Percentiles rank a stretch among this genome's conserved stretches.
These are phyloP conservation scores for Rhaphigaster nebulosa DNA, from an alignment of 2,888 invertebrate species.

Conservation along the genomic window DNA sequence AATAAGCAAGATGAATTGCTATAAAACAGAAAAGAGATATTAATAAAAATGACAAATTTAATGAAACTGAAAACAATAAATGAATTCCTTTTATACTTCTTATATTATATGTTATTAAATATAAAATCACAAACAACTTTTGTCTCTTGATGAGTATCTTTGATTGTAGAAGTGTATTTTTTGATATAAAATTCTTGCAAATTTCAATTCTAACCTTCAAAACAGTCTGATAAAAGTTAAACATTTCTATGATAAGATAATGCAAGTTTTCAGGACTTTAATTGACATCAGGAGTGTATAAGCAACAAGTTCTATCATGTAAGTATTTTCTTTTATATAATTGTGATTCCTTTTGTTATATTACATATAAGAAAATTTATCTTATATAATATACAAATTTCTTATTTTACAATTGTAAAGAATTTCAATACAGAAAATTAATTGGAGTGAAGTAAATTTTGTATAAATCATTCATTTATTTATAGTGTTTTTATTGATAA, in stretches of 20 bases:
- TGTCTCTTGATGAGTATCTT: neutral
- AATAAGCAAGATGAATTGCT: neutral
- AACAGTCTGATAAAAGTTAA: neutral
- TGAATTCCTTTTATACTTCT: neutral
- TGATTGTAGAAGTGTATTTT: neutral
- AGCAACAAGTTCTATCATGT: neutral
- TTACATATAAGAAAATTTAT: too few relatives aligned
- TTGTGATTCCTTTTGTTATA: neutral
- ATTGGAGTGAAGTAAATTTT: too few relatives aligned
- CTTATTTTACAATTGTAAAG: too few relatives aligned
- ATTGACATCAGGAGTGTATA: neutral
- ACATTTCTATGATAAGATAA: conserved; percentile 16
- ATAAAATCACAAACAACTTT: neutral
- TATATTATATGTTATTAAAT: neutral
- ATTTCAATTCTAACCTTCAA: neutral
- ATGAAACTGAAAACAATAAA: neutral
- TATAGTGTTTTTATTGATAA: too few relatives aligned
- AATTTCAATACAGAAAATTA: too few relatives aligned
- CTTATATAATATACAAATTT: too few relatives aligned
- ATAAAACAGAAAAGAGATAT: neutral
- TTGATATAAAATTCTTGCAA: neutral
- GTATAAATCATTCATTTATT: too few relatives aligned
- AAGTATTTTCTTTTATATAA: neutral
- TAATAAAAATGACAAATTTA: too few relatives aligned
- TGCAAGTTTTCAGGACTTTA: neutral